These are phyloP conservation scores for Megalopta genalis DNA, from an alignment of 1,140 invertebrate species.

Conservation along the genomic window DNA sequence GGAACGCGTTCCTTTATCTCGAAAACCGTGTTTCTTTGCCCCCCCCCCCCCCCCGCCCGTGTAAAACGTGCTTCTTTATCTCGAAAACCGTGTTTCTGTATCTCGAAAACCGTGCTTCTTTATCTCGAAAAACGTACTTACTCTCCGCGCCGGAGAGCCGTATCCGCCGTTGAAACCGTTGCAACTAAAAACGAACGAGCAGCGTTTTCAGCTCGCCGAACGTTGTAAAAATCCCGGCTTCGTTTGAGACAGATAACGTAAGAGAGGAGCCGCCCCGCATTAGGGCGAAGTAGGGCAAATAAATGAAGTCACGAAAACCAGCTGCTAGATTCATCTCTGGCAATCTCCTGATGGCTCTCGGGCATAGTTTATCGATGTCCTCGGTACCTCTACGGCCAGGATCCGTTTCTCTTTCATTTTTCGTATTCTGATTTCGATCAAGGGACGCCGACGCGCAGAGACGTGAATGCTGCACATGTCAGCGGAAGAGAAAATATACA, in stretches of 20 bases:
- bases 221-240: neutral
- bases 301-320: conserved; percentile 37
- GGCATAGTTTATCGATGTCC: conserved; percentile 43
- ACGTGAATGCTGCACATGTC: neutral
- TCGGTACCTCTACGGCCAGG: neutral
- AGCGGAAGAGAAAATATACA: neutral
- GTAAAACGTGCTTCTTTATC: no score
- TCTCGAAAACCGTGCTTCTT: no score
- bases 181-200: neutral
- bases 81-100: no score
- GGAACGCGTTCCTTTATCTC: no score
- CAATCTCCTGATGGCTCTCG: conserved; percentile 49
- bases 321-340: conserved; percentile 21
- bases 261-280: conserved; percentile 23
- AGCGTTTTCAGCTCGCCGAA: neutral
- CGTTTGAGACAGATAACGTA: conserved; percentile 40
- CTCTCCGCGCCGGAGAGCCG: no score
- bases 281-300: conserved; percentile 45
- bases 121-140: no score
- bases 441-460: neutral
- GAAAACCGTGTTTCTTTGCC: no score
- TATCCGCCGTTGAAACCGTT: neutral
- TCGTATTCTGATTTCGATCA: neutral
- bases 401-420: conserved; percentile 1
- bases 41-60: no score